Evolutionary conservation across 1,140 invertebrate genomes (phyloP), one percentile per base, ranked within the genome.

Genomic region (Lysiphlebus fabarum): DNA sequence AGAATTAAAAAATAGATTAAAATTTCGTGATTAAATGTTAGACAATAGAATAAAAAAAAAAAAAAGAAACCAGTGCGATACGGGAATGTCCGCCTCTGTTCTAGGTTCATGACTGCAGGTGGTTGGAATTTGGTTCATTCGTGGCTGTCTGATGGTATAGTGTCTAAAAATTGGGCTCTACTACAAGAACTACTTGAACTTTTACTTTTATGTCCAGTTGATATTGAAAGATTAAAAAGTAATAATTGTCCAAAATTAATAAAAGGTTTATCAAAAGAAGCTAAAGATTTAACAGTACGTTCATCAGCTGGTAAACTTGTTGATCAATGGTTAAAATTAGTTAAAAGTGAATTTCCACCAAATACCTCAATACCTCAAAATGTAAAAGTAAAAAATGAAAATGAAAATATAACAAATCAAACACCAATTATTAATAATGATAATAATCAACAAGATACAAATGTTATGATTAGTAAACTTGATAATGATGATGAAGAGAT

Each of bases 201-300:
- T 4, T 82, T 96, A 14, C 77, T 92, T 34, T 77, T 89, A 4
- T 90, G 93, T 59, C 95, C 95, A 12, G 91, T 96, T 41, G 91
- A 92, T 71, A 88, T 96, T 33, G 88, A 92, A 66, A 80, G 93
- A 44, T 80, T 98, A 14, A 95, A 95, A 75, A 87, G 90, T 62
- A 96, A 96, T 73, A 91, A 89, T 65, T 90, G 91, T 65, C 93
- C 94, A 2, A 95, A 95, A 78, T 79, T 95, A 41, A 90, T 97
- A 17, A 96, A 96, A 78, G 87, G 87, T 26, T 78, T 96, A 5
- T 91, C 91, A 10, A 93, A 92, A 68, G 87, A 90, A 68, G 87
- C 86, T 50, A 86, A 86, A 67, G 84, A 90, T 71, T 85, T 87
- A 80, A 87, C 81, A 69, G 87, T 91, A 34, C 82, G 86, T 67